Evolutionary conservation across 2,113 vertebrate genomes (phyloP), one percentile per base, ranked within the genome.

Genomic region (Saccopteryx bilineata): DNA sequence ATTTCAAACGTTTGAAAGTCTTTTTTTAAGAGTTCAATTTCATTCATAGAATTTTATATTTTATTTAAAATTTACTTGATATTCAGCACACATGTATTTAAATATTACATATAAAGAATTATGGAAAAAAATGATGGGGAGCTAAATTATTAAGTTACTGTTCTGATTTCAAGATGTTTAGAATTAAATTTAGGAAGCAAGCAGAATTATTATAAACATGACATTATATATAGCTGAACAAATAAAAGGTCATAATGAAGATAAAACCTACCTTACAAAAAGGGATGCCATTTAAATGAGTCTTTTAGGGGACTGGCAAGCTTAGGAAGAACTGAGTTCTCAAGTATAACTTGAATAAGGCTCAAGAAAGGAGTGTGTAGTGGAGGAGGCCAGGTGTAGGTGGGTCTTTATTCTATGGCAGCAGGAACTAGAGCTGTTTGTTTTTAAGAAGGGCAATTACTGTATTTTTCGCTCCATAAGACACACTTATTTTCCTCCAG

Each of bases 81-180:
- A 69, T 1, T 81, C 31, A 89, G 19, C 12, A 88, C 15, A 81
- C 7, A 54, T 24, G 15, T 61, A 83, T 72, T 72, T 91, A 80
- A 96, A 78, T 92, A 61, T 33, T 79, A 74, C 31, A 13, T 63
- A 61, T 14, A 33, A 56, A 74, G 18, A 68, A 63, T 84, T 52
- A 69, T 56, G 11, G 52, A 3, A 39, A 39, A 39, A 39, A 39
- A 39, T 39, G 39, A 39, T 39, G 12, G 52, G 69, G 5, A 10
- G 4, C 50, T 85, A 46, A 14, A 65, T 72, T 87, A 82, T 60
- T 82, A 63, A 81, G 31, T 72, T 90, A 80, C 46, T 92, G 7
- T 90, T 89, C 15, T 87, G 61, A 83, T 94, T 90, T 94, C n/a
- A 84, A 78, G 65, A 69, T 61, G 24, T 75, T 92, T 92, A 91